phyloP scores from a whole-genome alignment of 1,140 invertebrate species.

The Temnothorax nylanderi region DNA sequence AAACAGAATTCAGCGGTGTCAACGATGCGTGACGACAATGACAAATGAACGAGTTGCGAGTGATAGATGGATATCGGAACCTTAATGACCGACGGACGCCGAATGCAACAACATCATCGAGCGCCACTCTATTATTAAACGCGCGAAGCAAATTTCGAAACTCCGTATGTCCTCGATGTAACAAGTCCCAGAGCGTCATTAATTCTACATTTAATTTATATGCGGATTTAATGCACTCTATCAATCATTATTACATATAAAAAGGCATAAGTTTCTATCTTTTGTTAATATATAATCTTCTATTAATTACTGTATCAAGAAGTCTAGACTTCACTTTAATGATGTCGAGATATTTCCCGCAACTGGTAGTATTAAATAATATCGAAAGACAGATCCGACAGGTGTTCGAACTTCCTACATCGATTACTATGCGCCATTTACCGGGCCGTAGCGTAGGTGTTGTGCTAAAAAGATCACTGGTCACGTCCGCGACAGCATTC shows the following conservation, averaged over 20 bases:
- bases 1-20: conserved; percentile 50
- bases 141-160: conserved; percentile 26
- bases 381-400: background rate
- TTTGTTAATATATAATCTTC: background rate
- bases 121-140: conserved; percentile 36
- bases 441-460: conserved; percentile 32
- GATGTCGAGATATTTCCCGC: background rate
- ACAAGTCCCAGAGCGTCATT: background rate
- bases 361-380: background rate
- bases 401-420: conserved; percentile 25
- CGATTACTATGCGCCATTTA: background rate
- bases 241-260: background rate
- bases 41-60: conserved; percentile 48
- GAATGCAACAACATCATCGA: conserved; percentile 50
- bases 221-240: background rate
- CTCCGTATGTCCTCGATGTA: background rate
- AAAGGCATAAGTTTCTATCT: background rate
- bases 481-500: conserved; percentile 5
- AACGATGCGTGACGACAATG: conserved; percentile 47
- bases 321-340: background rate
- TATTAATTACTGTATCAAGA: background rate
- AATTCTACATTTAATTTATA: conserved; percentile 1
- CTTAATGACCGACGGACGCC: conserved; percentile 28
- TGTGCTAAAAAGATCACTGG: conserved; percentile 10
- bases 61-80: conserved; percentile 51